Percentiles rank a stretch among this genome's conserved stretches.
Conservation (phyloP, 1,140 invertebrate genomes). For the Lepidurus packardi region DNA sequence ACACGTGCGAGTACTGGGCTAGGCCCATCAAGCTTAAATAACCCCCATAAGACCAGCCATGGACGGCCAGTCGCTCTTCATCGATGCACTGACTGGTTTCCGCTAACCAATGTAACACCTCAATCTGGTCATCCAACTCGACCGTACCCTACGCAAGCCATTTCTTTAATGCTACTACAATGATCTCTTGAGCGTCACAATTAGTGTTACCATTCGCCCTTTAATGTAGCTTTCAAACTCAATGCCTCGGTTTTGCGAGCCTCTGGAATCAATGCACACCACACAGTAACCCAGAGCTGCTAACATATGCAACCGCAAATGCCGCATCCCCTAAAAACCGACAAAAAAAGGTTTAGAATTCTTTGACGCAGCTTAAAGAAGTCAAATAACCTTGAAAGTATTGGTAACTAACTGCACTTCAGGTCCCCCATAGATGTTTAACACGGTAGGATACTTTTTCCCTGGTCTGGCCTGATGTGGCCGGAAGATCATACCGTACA, state of each 20-base stretch:
- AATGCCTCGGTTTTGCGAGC: conserved; percentile 85
- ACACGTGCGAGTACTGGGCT: conserved; percentile 72
- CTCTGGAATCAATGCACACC: conserved; percentile 88
- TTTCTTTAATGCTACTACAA: not conserved
- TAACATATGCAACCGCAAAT: conserved; percentile 88
- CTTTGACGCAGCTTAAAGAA: conserved; percentile 2
- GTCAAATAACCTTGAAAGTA: conserved; percentile 71
- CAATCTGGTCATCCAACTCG: conserved; percentile 92
- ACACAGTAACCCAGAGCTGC: conserved; percentile 95
- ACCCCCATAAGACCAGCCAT: conserved; percentile 98
- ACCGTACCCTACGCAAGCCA: conserved; percentile 66
- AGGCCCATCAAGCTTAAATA: conserved; percentile 80
- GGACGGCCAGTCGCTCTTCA: conserved; percentile 83
- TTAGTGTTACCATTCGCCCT: conserved; percentile 62
- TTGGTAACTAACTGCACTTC: conserved; percentile 96
- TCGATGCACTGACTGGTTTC: conserved; percentile 82
- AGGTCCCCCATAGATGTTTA: conserved; percentile 96
- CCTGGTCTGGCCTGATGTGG: conserved; percentile 70
- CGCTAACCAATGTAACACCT: conserved; percentile 82
- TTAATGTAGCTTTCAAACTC: conserved; percentile 85
- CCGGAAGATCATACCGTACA: conserved; percentile 89
- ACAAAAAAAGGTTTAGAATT: conserved; percentile 24
- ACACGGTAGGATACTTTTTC: conserved; percentile 82
- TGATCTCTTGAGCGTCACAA: not conserved
- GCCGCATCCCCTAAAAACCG: conserved; percentile 66